Evolutionary conservation across 2,113 vertebrate genomes (phyloP).

Genomic region (Tragelaphus imberbis): DNA sequence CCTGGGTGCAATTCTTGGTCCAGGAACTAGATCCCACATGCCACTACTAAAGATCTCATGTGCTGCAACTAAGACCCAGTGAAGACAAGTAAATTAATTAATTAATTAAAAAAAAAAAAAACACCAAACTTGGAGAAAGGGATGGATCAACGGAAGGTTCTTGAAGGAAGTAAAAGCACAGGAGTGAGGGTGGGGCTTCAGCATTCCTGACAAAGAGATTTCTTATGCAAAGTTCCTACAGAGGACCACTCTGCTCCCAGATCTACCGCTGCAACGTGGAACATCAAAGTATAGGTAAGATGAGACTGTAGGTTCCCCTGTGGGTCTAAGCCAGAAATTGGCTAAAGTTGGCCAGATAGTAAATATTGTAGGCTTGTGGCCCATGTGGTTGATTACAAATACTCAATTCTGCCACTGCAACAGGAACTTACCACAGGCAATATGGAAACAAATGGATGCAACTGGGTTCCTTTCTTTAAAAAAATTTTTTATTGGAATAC

Average conservation of each 20-base stretch:
- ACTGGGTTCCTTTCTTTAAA: not conserved
- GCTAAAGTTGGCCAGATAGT: not conserved
- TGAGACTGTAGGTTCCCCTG: not conserved
- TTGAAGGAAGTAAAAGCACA: not conserved
- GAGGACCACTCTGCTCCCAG: not conserved
- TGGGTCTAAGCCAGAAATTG: not conserved
- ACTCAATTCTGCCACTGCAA: not conserved
- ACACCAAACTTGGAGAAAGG: not conserved
- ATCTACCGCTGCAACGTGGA: not conserved
- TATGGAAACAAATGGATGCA: not conserved
- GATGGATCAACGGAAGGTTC: not conserved
- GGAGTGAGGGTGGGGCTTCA: too few relatives aligned
- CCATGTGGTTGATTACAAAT: not conserved
- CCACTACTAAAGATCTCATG: not conserved
- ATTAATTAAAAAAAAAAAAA: not conserved
- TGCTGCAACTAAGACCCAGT: not conserved
- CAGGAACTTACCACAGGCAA: not conserved
- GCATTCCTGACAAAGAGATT: not conserved
- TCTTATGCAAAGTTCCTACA: not conserved
- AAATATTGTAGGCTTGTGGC: not conserved
- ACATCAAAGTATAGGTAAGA: not conserved
- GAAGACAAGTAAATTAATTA: not conserved
- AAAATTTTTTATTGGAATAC: not conserved
- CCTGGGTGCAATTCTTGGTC: not conserved
- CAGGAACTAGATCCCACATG: not conserved